phyloP scores from a whole-genome alignment of 2,113 vertebrate species.

The Dicaeum eximium region DNA sequence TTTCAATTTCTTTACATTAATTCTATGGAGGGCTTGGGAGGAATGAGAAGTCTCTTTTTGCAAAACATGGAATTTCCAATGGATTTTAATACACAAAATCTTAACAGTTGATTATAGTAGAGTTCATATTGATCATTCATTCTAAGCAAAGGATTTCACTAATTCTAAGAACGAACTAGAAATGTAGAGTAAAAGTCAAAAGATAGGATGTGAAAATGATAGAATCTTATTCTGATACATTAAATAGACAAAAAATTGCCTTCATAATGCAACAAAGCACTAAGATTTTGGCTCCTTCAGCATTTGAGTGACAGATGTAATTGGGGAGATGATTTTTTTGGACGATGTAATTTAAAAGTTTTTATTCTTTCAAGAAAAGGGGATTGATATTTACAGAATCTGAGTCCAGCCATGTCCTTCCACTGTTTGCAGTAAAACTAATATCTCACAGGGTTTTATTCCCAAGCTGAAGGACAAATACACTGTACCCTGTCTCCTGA shows the following conservation, averaged over 20 bases:
- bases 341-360: background rate
- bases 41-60: background rate
- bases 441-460: background rate
- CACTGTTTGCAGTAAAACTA: background rate
- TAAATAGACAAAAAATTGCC: background rate
- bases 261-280: background rate
- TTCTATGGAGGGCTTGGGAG: background rate
- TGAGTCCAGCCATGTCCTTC: background rate
- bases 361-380: background rate
- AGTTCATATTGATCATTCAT: background rate
- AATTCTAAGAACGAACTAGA: background rate
- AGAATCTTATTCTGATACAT: background rate
- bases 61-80: background rate
- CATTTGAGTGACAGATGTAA: background rate
- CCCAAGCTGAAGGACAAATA: background rate
- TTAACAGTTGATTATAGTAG: slow-evolving; percentile 2
- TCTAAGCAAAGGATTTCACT: background rate
- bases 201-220: background rate
- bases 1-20: background rate
- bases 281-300: background rate
- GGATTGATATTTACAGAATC: background rate
- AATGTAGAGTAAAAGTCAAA: background rate
- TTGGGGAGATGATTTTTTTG: background rate
- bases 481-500: background rate
- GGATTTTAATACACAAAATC: slow-evolving; percentile 2